These are phyloP conservation scores for Protonibea diacanthus DNA, from an alignment of 2,797 vertebrate genomes.

Conservation along the genomic window DNA sequence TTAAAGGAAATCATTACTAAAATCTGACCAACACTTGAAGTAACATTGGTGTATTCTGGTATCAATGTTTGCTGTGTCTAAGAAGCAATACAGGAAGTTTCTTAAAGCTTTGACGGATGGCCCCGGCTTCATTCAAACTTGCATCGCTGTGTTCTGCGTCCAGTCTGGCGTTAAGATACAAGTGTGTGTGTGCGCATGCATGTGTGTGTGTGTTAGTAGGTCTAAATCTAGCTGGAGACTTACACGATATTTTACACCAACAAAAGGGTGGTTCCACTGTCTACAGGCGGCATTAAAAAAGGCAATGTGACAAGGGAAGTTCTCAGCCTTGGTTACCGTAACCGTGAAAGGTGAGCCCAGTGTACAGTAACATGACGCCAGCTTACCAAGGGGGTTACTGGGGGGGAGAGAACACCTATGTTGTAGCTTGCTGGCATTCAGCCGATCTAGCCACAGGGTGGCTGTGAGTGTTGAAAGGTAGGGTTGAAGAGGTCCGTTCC, in stretches of 20 bases:
- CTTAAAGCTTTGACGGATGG: neutral
- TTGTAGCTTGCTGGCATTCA: conserved; percentile 68
- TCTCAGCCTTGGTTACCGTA: conserved; percentile 81
- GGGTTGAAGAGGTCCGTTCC: conserved; percentile 51
- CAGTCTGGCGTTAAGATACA: neutral
- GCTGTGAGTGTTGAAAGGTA: conserved; percentile 65
- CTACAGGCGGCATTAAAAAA: conserved; percentile 27
- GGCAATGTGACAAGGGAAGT: conserved; percentile 70
- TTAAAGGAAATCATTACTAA: neutral
- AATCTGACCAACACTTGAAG: neutral
- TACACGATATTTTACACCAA: conserved; percentile 39
- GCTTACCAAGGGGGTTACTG: conserved; percentile 63
- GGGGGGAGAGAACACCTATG: conserved; percentile 62
- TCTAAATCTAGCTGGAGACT: neutral
- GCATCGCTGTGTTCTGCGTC: neutral
- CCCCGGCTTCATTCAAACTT: neutral
- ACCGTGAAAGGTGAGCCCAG: conserved; percentile 75
- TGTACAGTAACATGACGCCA: conserved; percentile 70
- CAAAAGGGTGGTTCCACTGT: conserved; percentile 37
- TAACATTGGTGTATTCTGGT: neutral
- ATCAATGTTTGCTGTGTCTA: neutral
- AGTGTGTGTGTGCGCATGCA: neutral
- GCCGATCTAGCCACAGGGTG: conserved; percentile 64
- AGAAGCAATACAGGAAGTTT: neutral
- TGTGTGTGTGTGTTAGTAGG: neutral